Base-by-base conservation (phyloP, 2,797 vertebrate species). In the Champsocephalus esox region DNA sequence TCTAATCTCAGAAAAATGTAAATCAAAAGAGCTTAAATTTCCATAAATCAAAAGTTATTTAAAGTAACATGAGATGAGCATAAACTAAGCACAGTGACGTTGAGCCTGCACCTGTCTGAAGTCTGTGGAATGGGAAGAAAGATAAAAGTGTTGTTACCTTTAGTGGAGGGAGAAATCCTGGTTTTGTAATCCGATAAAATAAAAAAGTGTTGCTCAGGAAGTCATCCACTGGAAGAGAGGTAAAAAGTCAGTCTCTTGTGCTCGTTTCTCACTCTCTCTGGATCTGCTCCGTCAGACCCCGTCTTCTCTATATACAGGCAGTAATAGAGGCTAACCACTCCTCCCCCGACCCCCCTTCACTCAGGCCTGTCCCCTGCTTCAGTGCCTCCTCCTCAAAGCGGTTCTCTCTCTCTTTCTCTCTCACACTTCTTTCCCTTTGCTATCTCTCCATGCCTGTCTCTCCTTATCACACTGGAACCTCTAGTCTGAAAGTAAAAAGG, bases 291-390 rank as follows among this genome's bases (percentile, higher is more conserved):
- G 82, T 63, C 83, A 79, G 68, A 56, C 72, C 83, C 75, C 54
- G 80, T 77, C 80, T 80, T 81, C 92, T 88, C 89, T 95, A 91
- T 95, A 94, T 93, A 94, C 75, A 93, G 88, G 64, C 90, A 89
- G 78, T 13, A 44, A 76, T 77, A 51, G 57, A 66, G 57, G 66
- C 70, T 76, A 92, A 89, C 92, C 92, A 89, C 92, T 90, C 92
- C 90, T 73, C 1, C 5, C 28, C 2, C 57, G 24, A 28, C 28
- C 66, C 73, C 80, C 70, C 77, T 73, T 21, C 84, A 72, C 73
- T 66, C 70, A 62, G 77, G 64, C 74, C 78, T 56, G 78, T 83
- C 72, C 71, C 54, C 56, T 80, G 79, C 73, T 84, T 79, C 82
- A 73, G 60, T 69, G 77, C 73, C 78, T 76, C 67, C 62, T 58